These are phyloP conservation scores for rabbit (Oryctolagus cuniculus) DNA, from an alignment of 2,113 vertebrate species.

Conservation along the genomic window DNA sequence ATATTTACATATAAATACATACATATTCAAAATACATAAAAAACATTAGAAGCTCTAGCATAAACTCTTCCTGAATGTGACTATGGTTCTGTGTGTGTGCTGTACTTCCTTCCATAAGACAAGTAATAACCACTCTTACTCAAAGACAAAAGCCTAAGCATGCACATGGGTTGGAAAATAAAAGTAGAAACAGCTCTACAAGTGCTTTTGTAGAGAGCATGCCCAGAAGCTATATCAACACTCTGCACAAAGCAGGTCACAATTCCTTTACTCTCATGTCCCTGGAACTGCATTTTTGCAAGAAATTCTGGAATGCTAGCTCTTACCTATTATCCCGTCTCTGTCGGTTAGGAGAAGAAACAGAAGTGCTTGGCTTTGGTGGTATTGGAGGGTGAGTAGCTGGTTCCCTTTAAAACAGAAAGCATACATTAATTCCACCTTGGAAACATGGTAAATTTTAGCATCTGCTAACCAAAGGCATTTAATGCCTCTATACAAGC, in stretches of 20 bases:
- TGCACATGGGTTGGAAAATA: background rate
- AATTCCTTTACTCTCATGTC: background rate
- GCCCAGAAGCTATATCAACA: background rate
- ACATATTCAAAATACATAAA: background rate
- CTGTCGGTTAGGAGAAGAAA: constrained; percentile 60
- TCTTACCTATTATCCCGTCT: constrained; percentile 73
- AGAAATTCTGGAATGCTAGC: background rate
- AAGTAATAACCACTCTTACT: background rate
- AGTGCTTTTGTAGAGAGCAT: background rate
- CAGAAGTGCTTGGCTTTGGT: constrained; percentile 73
- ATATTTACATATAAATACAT: background rate
- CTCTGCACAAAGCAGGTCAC: background rate
- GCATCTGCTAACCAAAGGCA: background rate
- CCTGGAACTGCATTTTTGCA: background rate
- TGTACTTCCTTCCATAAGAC: background rate
- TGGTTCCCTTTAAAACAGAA: constrained; percentile 75
- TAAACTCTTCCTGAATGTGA: background rate
- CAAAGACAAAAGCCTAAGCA: constrained; percentile 26
- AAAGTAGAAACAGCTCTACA: constrained; percentile 17
- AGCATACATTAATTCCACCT: constrained; percentile 50
- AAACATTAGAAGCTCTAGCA: background rate
- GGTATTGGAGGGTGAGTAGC: constrained; percentile 72
- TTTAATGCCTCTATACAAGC: background rate
- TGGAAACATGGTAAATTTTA: constrained; percentile 19
- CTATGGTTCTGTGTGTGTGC: background rate